phyloP scores from a whole-genome alignment of 2,113 vertebrate species.

The human region DNA sequence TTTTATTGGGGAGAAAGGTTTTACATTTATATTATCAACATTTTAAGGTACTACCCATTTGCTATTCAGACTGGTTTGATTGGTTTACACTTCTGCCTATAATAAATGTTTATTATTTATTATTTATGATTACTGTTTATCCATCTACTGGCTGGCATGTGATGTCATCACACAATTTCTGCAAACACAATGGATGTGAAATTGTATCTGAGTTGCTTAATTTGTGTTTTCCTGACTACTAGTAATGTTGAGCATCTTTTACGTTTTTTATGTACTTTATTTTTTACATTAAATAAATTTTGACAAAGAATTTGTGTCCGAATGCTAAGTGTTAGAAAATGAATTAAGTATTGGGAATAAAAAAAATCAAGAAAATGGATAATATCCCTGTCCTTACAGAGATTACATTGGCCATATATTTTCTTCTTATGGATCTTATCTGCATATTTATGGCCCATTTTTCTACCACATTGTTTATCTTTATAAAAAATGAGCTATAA shows the following conservation, averaged over 20 bases:
- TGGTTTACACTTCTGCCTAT: not conserved
- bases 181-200: not conserved
- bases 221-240: not conserved
- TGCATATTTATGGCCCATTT: not conserved
- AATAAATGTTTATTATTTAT: not conserved
- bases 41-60: not conserved
- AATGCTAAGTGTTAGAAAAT: not conserved
- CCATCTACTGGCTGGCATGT: not conserved
- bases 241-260: not conserved
- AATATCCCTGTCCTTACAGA: not conserved
- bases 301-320: not conserved
- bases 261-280: not conserved
- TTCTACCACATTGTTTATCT: not conserved
- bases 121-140: not conserved
- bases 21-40: not conserved
- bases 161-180: not conserved
- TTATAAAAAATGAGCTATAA: not conserved
- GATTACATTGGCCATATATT: not conserved
- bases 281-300: not conserved
- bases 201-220: not conserved
- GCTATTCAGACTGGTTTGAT: not conserved
- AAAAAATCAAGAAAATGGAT: not conserved
- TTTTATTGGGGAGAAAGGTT: not conserved
- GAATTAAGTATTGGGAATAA: not conserved
- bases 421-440: not conserved